Conservation (phyloP, 92 coral and sea anemone genomes). For the Desmophyllum pertusum region DNA sequence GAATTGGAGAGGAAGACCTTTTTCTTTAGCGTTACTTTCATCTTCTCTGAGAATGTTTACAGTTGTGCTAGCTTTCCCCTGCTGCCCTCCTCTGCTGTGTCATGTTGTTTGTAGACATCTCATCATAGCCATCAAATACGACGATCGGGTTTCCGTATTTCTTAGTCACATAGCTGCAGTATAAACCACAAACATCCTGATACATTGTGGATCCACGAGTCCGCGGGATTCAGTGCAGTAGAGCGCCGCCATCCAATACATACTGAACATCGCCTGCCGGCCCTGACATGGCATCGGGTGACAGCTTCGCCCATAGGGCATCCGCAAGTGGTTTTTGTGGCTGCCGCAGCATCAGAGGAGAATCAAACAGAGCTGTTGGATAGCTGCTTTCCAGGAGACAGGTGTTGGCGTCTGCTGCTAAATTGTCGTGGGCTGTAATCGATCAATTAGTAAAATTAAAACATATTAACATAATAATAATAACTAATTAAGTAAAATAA, state of each 20-base stretch:
- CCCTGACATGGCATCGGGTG: conserved; percentile 29
- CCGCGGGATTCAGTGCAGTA: conserved; percentile 48
- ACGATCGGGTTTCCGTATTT: conserved; percentile 19
- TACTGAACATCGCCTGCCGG: conserved; percentile 38
- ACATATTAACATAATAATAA: too few relatives aligned
- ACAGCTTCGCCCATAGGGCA: conserved; percentile 50
- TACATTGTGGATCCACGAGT: neutral
- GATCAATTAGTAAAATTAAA: too few relatives aligned
- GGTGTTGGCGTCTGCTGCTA: too few relatives aligned
- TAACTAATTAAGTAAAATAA: too few relatives aligned
- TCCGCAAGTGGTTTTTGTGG: conserved; percentile 60
- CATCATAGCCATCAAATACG: conserved; percentile 42
- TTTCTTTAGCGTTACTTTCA: conserved; percentile 33
- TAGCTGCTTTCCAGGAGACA: too few relatives aligned
- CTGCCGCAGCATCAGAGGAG: conserved; percentile 26
- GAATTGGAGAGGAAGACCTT: conserved; percentile 23
- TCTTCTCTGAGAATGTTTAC: conserved; percentile 32
- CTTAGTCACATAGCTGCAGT: conserved; percentile 16
- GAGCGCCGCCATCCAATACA: conserved; percentile 45
- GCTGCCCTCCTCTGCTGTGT: conserved; percentile 38
- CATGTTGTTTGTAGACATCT: conserved; percentile 35
- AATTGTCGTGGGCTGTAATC: too few relatives aligned
- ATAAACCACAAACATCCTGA: conserved; percentile 6
- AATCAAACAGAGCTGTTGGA: conserved; percentile 44
- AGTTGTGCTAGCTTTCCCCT: conserved; percentile 8